A percentile compares a stretch with the other conserved stretches of the same genome.
phyloP scores from a whole-genome alignment of 2,797 vertebrate genomes.

The Novumbra hubbsi region DNA sequence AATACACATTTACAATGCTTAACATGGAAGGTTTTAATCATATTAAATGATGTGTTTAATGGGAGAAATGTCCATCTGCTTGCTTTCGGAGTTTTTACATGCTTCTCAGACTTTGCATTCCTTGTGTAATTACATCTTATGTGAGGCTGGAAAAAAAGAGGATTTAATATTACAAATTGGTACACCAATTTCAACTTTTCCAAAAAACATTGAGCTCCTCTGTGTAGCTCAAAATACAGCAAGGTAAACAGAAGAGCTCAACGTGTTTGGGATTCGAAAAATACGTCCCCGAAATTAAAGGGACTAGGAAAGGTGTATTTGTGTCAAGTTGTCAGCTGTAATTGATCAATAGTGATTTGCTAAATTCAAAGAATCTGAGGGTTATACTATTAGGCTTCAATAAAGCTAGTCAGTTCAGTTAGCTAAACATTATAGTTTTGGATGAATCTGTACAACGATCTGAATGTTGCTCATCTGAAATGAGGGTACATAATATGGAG shows the following conservation, averaged over 20 bases:
- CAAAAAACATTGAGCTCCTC: no score
- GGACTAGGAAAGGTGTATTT: neutral
- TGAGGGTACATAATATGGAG: no score
- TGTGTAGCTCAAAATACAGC: no score
- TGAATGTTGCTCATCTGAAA: no score
- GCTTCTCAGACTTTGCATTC: neutral
- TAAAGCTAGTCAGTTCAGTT: no score
- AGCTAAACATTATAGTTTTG: no score
- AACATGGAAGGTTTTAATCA: neutral
- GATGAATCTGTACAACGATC: no score
- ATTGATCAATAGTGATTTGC: neutral
- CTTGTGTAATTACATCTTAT: neutral
- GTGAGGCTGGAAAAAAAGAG: conserved; percentile 2
- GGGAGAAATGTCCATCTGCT: neutral
- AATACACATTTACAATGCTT: neutral
- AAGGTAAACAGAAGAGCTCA: neutral
- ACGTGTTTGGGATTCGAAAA: neutral
- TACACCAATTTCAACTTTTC: no score
- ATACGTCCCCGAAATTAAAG: neutral
- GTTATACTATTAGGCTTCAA: no score
- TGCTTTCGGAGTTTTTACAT: neutral
- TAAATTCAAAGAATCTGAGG: no score
- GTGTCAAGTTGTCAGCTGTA: neutral
- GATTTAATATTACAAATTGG: neutral
- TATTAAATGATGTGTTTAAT: neutral